Evolutionary conservation across 2,888 invertebrate genomes (phyloP).

Genomic region (Ellobium chinense): DNA sequence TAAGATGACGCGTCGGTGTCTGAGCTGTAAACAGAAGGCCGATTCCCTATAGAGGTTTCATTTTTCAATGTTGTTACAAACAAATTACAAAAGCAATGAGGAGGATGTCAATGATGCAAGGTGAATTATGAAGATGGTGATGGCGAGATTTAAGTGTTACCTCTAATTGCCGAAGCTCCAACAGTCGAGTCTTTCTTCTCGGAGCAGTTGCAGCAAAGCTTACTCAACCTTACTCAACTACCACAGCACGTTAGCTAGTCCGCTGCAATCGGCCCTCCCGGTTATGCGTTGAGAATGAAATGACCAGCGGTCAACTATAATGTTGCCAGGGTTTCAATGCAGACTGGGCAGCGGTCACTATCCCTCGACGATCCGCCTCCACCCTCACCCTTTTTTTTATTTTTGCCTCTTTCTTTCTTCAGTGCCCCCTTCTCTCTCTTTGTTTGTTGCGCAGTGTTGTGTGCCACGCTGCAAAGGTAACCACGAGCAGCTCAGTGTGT

Average conservation of each 20-base stretch:
- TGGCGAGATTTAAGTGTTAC: slow-evolving; percentile 22
- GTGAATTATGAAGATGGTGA: slow-evolving; percentile 5
- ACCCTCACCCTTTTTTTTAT: neutral
- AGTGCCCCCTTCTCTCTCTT: neutral
- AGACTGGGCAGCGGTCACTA: neutral
- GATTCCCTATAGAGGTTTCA: neutral
- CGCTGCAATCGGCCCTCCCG: neutral
- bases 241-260: neutral
- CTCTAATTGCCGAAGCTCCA: slow-evolving; percentile 14
- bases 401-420: neutral
- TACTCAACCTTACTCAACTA: slow-evolving; percentile 25
- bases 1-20: too few species aligned
- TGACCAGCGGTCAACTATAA: slow-evolving; percentile 20
- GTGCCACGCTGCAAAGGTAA: too few species aligned
- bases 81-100: neutral
- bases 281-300: neutral
- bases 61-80: neutral
- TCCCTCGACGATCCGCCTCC: neutral
- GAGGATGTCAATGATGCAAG: slow-evolving; percentile 17
- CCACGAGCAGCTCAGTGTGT: too few species aligned
- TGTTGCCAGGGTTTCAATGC: neutral
- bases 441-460: neutral
- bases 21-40: too few species aligned
- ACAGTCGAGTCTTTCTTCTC: slow-evolving; percentile 2
- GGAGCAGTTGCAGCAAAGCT: neutral